Percentiles rank a stretch among this genome's conserved stretches.
phyloP scores from a whole-genome alignment of 2,113 vertebrate species.

The Columbina picui region DNA sequence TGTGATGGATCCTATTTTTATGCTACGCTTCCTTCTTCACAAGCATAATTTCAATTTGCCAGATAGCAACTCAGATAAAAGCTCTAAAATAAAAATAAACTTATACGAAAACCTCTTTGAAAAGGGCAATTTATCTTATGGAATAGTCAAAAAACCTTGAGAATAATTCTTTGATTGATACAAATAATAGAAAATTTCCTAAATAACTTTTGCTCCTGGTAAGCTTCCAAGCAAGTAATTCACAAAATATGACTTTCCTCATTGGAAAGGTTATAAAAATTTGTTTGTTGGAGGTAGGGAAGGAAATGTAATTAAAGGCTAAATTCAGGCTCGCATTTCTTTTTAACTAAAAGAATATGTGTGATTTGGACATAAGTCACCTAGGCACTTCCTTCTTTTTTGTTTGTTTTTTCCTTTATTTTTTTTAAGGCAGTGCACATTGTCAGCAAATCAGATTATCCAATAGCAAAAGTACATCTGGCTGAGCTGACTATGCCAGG shows the following conservation, averaged over 20 bases:
- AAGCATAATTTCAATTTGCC: conserved; percentile 45
- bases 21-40: conserved; percentile 13
- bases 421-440: conserved; percentile 51
- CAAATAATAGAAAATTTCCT: conserved; percentile 76
- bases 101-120: background rate
- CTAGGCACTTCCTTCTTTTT: conserved; percentile 73
- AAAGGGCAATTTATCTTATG: conserved; percentile 29
- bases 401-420: conserved; percentile 17
- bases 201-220: conserved; percentile 65
- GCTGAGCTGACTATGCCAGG: conserved; percentile 72
- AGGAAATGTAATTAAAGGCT: conserved; percentile 84
- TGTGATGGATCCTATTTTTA: conserved; percentile 42
- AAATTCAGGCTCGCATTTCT: conserved; percentile 79
- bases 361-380: conserved; percentile 81
- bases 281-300: conserved; percentile 80
- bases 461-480: conserved; percentile 78
- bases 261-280: conserved; percentile 76
- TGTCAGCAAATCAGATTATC: conserved; percentile 79
- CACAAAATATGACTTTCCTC: conserved; percentile 76
- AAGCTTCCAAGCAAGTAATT: conserved; percentile 73
- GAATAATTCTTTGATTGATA: conserved; percentile 54
- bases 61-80: conserved; percentile 48
- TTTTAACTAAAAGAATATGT: conserved; percentile 80
- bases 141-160: conserved; percentile 1
- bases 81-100: conserved; percentile 34